Evolutionary conservation across 2,888 invertebrate species (phyloP), one percentile per base, ranked within the genome.

Genomic region (Drosophila demipolita): DNA sequence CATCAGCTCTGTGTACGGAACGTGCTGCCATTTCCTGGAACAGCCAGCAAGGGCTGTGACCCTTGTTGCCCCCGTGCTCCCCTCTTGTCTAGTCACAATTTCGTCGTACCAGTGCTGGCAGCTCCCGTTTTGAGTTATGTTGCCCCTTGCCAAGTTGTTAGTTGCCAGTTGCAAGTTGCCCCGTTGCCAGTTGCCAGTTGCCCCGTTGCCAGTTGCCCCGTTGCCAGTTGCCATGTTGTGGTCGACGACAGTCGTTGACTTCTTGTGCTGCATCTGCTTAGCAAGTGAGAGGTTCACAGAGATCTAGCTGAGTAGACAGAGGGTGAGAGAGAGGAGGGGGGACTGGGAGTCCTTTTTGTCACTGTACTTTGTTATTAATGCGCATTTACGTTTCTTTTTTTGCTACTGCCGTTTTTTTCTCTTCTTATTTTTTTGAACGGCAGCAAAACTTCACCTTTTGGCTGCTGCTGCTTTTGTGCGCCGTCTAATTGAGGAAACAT

Each of bases 401-500:
- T 50, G 29, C 29, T 66, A 55, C 67, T 23, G 29, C 33, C 53
- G 29, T 55, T 23, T 42, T 29, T 12, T 38, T 36, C n/a, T 45
- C 9, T 64, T 77, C 50, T 71, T 62, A 17, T 49, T 55, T 29
- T 20, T n/a, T 29, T 29, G 9, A n/a, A 8, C 20, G 29, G 52
- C 78, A 72, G 65, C 73, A 74, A 61, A 73, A 75, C 72, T 85
- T 76, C 78, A 85, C 85, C 87, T 85, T 85, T 87, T 87, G 85
- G 85, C 84, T 79, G 59, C 59, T 49, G 45, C 42, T 66, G 63
- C 78, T 69, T 87, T 85, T 87, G 87, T 85, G 73, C 77, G 87
- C 80, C 73, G 77, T 83, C 86, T 85, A 88, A 88, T 87, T 88
- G 86, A 88, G 89, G 89, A 87, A 87, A 88, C 89, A 88, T 87